Evolutionary conservation across 2,797 vertebrate genomes (phyloP), one percentile per base, ranked within the genome.

Genomic region (Rhabdophis nuchalis): DNA sequence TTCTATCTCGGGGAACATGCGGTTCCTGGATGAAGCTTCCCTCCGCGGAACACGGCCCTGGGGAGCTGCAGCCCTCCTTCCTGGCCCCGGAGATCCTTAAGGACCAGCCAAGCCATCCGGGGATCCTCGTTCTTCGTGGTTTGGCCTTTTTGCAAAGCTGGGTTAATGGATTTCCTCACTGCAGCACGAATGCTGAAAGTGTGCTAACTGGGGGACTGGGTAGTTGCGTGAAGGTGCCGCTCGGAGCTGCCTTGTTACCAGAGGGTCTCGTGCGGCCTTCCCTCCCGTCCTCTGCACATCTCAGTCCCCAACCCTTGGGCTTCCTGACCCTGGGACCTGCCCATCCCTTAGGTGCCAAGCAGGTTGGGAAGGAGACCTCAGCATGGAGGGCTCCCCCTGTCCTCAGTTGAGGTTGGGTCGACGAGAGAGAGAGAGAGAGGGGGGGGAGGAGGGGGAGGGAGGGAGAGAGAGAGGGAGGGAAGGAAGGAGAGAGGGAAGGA

Each of bases 1-100:
- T 1, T 0, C 0, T 90, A 77, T 90, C 89, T 86, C 57, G 89
- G 94, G 93, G 92, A 94, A 61, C 54, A 41, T 32, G 89, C 56
- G 36, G 54, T 1, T 93, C 60, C 86, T 60, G 88, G 1, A 86
- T 53, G 8, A 56, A 14, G 3, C 9, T 52, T 52, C 5, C 36
- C 18, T 56, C 53, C 23, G 32, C 9, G 32, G 41, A 41, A 36
- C 0, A 12, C 1, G 1, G 1, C 2, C 89, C 36, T 50, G 20
- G 94, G 90, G 91, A 10, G 56, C 57, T 41, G 88, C 87, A 64
- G 58, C 2, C 0, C 2, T 23, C 25, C 0, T 0, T 4, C 58
- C 32, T 3, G 5, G 23, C 86, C 50, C 16, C 27, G 14, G 27
- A 29, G 18, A 27, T 87, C 61, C 41, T 60, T 2, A 41, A 90